phyloP scores from a whole-genome alignment of 1,140 invertebrate genomes.

The Lasioglossum baleicum region DNA sequence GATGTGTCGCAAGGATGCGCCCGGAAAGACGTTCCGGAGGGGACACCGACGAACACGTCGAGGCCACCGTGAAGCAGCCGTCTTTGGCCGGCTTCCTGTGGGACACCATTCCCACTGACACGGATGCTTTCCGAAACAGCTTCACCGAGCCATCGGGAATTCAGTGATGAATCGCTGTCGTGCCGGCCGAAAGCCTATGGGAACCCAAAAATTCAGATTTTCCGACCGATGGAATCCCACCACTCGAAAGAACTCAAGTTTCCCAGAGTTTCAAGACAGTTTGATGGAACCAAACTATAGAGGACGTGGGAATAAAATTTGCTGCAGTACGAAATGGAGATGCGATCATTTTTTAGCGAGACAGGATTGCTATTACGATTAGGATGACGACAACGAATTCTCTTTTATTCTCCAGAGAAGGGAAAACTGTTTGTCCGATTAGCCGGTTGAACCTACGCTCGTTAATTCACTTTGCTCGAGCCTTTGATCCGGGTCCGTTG shows the following conservation, averaged over 20 bases:
- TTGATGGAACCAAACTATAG: too few species aligned
- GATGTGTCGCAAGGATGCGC: neutral
- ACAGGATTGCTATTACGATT: neutral
- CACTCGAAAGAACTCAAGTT: neutral
- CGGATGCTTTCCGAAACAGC: neutral
- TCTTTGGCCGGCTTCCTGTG: constrained; percentile 20
- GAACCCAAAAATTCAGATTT: constrained; percentile 3
- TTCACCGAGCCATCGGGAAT: neutral
- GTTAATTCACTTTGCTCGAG: constrained; percentile 23
- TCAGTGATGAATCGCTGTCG: neutral
- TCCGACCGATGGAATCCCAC: neutral
- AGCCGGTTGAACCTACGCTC: neutral
- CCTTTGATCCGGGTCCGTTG: constrained; percentile 9
- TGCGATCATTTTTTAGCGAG: too few species aligned
- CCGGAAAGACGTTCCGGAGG: neutral
- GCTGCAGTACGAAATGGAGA: too few species aligned
- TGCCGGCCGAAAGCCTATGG: neutral
- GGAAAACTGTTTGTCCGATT: neutral
- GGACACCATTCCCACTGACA: neutral
- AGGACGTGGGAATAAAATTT: too few species aligned
- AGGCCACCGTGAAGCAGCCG: too few species aligned
- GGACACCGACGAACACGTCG: constrained; percentile 9
- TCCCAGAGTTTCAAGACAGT: too few species aligned
- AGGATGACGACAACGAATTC: too few species aligned
- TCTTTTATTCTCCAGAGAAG: neutral